Conservation (phyloP, 1,140 invertebrate genomes). For the Holotrichia oblita region DNA sequence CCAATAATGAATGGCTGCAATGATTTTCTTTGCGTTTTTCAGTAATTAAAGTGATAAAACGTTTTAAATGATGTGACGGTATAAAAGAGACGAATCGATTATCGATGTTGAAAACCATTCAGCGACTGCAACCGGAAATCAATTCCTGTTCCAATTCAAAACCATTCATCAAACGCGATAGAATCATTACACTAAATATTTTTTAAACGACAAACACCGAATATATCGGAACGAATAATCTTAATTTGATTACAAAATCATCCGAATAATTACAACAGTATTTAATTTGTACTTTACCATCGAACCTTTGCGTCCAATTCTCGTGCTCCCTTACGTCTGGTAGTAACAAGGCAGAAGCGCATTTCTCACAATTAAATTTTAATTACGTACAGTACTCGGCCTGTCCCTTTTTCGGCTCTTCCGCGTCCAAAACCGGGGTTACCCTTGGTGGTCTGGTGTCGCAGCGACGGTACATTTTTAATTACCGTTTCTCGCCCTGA, state of each 20-base stretch:
- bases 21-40: too few relatives aligned
- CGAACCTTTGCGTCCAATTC: not conserved
- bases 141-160: not conserved
- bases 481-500: not conserved
- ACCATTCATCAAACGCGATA: not conserved
- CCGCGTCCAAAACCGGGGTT: not conserved
- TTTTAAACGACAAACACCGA: not conserved
- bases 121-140: too few relatives aligned
- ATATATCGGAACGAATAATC: not conserved
- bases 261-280: not conserved
- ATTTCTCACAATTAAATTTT: conserved; percentile 35
- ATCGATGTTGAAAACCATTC: not conserved
- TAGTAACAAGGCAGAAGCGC: not conserved
- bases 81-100: not conserved
- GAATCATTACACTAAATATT: not conserved
- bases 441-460: not conserved
- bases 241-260: not conserved
- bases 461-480: conserved; percentile 10
- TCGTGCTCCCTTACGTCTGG: not conserved
- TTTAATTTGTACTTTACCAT: not conserved
- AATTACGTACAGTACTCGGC: not conserved
- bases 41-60: too few relatives aligned
- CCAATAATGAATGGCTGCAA: too few relatives aligned
- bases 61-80: too few relatives aligned
- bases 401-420: conserved; percentile 10